A percentile compares a stretch with the other conserved stretches of the same genome.
Evolutionary conservation across 1,140 invertebrate species (phyloP).

Genomic region (Pentalonia nigronervosa): DNA sequence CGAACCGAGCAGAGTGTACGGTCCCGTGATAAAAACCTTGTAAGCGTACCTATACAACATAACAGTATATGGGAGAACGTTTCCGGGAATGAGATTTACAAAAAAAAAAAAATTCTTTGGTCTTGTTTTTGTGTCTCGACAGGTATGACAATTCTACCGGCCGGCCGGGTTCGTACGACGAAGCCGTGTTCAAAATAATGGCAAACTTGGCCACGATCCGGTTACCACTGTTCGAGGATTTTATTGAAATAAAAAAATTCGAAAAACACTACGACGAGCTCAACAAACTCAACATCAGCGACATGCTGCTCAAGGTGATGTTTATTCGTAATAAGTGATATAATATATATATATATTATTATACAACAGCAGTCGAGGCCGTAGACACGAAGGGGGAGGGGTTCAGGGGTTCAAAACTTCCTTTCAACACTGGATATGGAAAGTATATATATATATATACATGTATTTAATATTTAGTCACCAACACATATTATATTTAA

Average conservation of each 20-base stretch:
- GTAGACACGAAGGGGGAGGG: too few relatives aligned
- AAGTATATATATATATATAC: too few relatives aligned
- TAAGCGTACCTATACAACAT: not conserved
- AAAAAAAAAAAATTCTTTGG: not conserved
- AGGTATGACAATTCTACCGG: slow-evolving; percentile 12
- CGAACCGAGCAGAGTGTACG: slow-evolving; percentile 61
- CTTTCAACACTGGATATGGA: too few relatives aligned
- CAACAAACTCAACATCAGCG: slow-evolving; percentile 47
- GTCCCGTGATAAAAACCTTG: slow-evolving; percentile 56
- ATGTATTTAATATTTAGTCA: too few relatives aligned
- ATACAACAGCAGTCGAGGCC: too few relatives aligned
- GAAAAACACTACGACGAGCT: not conserved
- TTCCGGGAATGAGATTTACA: too few relatives aligned
- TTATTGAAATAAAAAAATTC: not conserved
- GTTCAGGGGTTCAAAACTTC: too few relatives aligned
- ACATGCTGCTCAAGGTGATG: slow-evolving; percentile 20
- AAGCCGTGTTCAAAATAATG: slow-evolving; percentile 27
- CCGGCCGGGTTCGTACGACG: slow-evolving; percentile 2
- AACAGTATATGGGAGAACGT: not conserved
- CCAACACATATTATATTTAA: too few relatives aligned
- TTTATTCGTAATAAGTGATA: not conserved
- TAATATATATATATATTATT: not conserved
- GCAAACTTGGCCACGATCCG: not conserved
- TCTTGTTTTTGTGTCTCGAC: not conserved
- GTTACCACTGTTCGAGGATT: slow-evolving; percentile 21